phyloP scores from a whole-genome alignment of 2,113 vertebrate species.

The Colistium nudipinnis region DNA sequence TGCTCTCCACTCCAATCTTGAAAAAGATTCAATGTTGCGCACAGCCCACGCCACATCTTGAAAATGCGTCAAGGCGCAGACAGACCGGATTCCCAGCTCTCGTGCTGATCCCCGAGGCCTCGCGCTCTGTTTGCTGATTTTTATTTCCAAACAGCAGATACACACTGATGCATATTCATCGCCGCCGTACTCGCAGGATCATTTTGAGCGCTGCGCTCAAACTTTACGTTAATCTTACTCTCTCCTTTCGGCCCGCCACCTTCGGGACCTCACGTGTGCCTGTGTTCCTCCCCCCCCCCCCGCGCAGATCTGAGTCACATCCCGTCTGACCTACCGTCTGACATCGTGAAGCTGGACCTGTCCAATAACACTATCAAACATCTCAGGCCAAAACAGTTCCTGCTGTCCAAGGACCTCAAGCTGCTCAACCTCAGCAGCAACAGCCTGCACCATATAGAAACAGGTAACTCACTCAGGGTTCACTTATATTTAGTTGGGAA shows the following conservation, averaged over 20 bases:
- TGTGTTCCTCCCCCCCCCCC: slow-evolving; percentile 3
- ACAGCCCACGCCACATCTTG: slow-evolving; percentile 67
- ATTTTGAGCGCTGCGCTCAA: no score
- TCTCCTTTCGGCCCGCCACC: not conserved
- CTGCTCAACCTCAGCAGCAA: slow-evolving; percentile 93
- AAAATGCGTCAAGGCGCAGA: slow-evolving; percentile 47
- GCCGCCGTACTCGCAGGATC: no score
- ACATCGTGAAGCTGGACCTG: slow-evolving; percentile 92
- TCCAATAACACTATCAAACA: slow-evolving; percentile 91
- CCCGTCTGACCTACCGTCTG: slow-evolving; percentile 88
- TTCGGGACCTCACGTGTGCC: not conserved
- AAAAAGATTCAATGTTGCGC: slow-evolving; percentile 49
- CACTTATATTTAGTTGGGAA: no score
- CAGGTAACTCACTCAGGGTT: slow-evolving; percentile 87
- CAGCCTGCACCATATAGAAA: slow-evolving; percentile 86
- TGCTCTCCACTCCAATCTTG: slow-evolving; percentile 47
- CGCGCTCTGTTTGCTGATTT: not conserved
- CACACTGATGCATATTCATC: not conserved
- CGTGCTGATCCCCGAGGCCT: slow-evolving; percentile 7
- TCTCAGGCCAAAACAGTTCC: slow-evolving; percentile 89
- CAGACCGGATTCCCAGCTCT: slow-evolving; percentile 26
- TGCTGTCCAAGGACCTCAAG: slow-evolving; percentile 90
- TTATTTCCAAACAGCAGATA: not conserved
- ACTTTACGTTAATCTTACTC: not conserved
- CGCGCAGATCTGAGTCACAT: slow-evolving; percentile 88